Base-by-base conservation (phyloP, 2,888 invertebrate genomes). In the Polydrusus pterygomalis region DNA sequence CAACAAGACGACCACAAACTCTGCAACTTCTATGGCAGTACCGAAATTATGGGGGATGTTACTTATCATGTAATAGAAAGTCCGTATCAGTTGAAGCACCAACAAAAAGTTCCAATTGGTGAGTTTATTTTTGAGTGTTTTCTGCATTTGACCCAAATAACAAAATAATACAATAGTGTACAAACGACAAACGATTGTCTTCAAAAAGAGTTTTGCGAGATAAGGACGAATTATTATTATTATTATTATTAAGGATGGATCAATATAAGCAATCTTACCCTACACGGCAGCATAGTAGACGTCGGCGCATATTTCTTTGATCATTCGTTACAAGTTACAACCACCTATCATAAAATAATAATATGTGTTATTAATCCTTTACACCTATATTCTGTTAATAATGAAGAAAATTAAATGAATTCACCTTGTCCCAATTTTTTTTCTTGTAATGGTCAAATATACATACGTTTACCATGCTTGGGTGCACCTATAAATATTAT, bases 1-100 rank as follows among this genome's bases (percentile, higher is more conserved):
- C 89, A 91, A n/a, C 90, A 90, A 70, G 89, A 91, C 10, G 87
- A 89, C 8, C 92, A 93, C 77, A 89, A 90, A 15, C 87, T 97
- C 49, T 95, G 95, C 68, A 97, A 97, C 85, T 96, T 96, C 84
- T 97, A 96, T 83, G 97, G 97, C 0, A 96, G 96, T 79, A 96
- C 97, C 0, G 97, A 97, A 86, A 93, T 96, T 0, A 96, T 96
- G 94, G 97, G 96, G 0, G 97, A 96, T 84, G 96, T 97, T 1
- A 96, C 96, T 0, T 96, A 91, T 83, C 92, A 93, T 81, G 89
- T 93, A 0, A 89, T 96, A 81, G 90, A 90, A 74, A 90, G 89
- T 64, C 84, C 88, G 13, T 89, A 89, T 5, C 92, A 94, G 79
- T 82, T 95, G 74, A 89, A 91, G 77, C 86, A 89, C 73, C 88